A percentile compares a stretch with the other conserved stretches of the same genome.
Conservation (phyloP, 1,140 invertebrate genomes). For the Sminthurides bifidus region DNA sequence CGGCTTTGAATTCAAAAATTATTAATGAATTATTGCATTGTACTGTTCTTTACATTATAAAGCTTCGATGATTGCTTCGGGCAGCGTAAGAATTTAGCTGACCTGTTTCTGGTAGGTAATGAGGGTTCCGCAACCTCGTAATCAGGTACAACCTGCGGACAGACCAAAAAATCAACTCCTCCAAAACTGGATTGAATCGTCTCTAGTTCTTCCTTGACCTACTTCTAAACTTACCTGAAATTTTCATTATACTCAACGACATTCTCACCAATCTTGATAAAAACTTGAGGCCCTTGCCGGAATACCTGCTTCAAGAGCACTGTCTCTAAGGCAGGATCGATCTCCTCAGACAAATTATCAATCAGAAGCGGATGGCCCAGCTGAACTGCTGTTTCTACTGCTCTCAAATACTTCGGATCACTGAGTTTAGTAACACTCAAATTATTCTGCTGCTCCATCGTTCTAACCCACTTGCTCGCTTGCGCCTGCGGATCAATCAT, state of each 20-base stretch:
- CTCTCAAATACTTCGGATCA: slow-evolving; percentile 64
- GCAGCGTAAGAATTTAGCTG: neutral
- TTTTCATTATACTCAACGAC: slow-evolving; percentile 64
- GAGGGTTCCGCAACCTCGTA: slow-evolving; percentile 76
- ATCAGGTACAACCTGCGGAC: slow-evolving; percentile 68
- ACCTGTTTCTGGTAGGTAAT: slow-evolving; percentile 71
- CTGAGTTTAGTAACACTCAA: slow-evolving; percentile 70
- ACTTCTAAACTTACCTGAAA: slow-evolving; percentile 46
- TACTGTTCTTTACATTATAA: too few relatives aligned
- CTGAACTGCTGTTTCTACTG: slow-evolving; percentile 65
- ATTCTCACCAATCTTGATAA: slow-evolving; percentile 70
- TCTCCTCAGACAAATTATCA: slow-evolving; percentile 70
- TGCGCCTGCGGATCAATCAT: slow-evolving; percentile 94
- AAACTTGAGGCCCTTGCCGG: slow-evolving; percentile 63
- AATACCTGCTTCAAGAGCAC: slow-evolving; percentile 70
- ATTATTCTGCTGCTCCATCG: slow-evolving; percentile 76
- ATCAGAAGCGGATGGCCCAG: slow-evolving; percentile 70
- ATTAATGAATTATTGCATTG: too few relatives aligned
- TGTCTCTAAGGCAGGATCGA: slow-evolving; percentile 76
- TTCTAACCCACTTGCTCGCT: slow-evolving; percentile 91
- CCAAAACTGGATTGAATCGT: neutral
- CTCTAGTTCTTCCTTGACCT: too few relatives aligned
- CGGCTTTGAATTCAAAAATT: slow-evolving; percentile 24
- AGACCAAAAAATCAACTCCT: neutral
- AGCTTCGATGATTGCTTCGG: too few relatives aligned